These are phyloP conservation scores for Hydrochoerus hydrochaeris DNA, from an alignment of 2,113 vertebrate genomes.

Conservation along the genomic window DNA sequence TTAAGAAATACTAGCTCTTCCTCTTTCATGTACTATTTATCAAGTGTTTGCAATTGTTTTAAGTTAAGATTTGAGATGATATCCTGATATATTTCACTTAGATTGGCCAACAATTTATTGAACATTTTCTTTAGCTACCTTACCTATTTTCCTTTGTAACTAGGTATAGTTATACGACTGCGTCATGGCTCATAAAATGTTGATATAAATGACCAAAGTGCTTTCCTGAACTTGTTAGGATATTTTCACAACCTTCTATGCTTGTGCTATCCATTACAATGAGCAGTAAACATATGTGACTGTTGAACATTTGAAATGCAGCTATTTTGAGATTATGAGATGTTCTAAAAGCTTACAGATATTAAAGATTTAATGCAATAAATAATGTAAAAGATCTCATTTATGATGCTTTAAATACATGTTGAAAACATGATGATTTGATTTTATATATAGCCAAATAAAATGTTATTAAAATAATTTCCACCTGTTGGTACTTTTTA, in stretches of 20 bases:
- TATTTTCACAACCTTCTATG: background rate
- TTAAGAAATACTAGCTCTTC: background rate
- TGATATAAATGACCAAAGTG: background rate
- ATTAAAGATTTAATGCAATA: background rate
- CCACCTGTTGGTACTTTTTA: background rate
- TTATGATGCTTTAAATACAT: background rate
- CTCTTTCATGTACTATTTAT: background rate
- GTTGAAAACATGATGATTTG: background rate
- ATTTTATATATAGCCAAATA: background rate
- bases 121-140: background rate
- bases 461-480: background rate
- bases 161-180: background rate
- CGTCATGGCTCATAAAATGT: background rate
- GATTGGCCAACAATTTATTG: conserved; percentile 1
- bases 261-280: background rate
- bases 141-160: background rate
- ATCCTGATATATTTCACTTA: background rate
- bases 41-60: background rate
- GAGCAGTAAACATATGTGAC: background rate
- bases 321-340: background rate
- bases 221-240: background rate
- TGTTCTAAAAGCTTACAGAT: background rate
- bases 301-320: background rate
- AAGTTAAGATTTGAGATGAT: background rate
- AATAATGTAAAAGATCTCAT: background rate